phyloP scores from a whole-genome alignment of 2,888 invertebrate genomes.

The Pogonocherus hispidulus region DNA sequence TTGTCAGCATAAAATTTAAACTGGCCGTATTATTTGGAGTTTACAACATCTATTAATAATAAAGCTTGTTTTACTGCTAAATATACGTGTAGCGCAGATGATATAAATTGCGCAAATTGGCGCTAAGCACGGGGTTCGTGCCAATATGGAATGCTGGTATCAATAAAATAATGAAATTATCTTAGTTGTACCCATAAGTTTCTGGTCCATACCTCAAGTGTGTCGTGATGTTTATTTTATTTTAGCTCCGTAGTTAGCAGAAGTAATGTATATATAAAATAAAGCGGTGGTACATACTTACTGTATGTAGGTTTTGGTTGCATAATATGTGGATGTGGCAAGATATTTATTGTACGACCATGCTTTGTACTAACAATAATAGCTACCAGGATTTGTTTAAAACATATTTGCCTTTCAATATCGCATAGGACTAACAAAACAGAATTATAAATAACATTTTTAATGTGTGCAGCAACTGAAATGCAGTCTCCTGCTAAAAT shows the following conservation, averaged over 20 bases:
- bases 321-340: neutral
- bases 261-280: constrained; percentile 22
- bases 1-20: constrained; percentile 2
- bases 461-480: too few species aligned
- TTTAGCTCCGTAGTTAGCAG: constrained; percentile 8
- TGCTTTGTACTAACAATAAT: too few species aligned
- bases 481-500: too few species aligned
- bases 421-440: too few species aligned
- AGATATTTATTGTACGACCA: neutral
- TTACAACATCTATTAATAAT: constrained; percentile 23
- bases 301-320: constrained; percentile 11
- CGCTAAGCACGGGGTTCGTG: constrained; percentile 43
- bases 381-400: too few species aligned
- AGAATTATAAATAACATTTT: too few species aligned
- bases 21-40: constrained; percentile 8
- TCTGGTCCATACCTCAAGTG: constrained; percentile 49
- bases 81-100: constrained; percentile 11
- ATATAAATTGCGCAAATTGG: constrained; percentile 25
- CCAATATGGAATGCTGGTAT: constrained; percentile 46
- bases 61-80: constrained; percentile 24
- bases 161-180: constrained; percentile 55
- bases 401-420: too few species aligned
- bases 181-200: constrained; percentile 48
- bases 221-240: constrained; percentile 44
- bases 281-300: neutral